Evolutionary conservation across 2,113 vertebrate species (phyloP).

Genomic region (Ciconia maguari): DNA sequence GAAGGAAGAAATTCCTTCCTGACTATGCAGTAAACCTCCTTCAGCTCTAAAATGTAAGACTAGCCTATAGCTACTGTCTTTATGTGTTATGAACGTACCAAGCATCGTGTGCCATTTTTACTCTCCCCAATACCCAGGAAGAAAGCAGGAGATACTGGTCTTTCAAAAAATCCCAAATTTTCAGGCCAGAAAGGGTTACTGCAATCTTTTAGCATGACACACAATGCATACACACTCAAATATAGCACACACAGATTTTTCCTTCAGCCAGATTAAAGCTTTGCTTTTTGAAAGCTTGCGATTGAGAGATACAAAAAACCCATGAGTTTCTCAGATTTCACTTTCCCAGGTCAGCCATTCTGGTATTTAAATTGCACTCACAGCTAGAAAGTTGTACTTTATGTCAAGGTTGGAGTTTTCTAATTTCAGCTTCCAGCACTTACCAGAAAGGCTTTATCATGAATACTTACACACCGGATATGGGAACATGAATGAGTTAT

Average conservation of each 20-base stretch:
- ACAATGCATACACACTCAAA: neutral
- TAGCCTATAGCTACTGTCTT: neutral
- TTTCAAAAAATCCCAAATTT: neutral
- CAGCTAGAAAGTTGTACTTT: neutral
- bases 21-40: neutral
- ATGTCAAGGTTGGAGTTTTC: neutral
- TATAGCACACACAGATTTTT: rapidly evolving
- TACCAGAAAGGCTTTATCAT: neutral
- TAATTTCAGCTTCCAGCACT: neutral
- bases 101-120: neutral
- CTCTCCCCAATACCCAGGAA: neutral
- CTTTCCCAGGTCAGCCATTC: neutral
- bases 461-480: neutral
- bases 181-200: neutral
- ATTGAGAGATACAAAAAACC: neutral
- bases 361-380: neutral
- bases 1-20: neutral
- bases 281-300: neutral
- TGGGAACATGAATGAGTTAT: neutral
- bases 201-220: neutral
- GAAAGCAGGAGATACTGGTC: neutral
- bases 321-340: neutral
- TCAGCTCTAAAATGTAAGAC: neutral
- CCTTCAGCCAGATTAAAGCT: neutral
- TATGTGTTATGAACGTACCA: neutral